Percentiles rank a stretch among this genome's conserved stretches.
Conservation (phyloP, 2,888 invertebrate species). For the Hydropsyche betteni region DNA sequence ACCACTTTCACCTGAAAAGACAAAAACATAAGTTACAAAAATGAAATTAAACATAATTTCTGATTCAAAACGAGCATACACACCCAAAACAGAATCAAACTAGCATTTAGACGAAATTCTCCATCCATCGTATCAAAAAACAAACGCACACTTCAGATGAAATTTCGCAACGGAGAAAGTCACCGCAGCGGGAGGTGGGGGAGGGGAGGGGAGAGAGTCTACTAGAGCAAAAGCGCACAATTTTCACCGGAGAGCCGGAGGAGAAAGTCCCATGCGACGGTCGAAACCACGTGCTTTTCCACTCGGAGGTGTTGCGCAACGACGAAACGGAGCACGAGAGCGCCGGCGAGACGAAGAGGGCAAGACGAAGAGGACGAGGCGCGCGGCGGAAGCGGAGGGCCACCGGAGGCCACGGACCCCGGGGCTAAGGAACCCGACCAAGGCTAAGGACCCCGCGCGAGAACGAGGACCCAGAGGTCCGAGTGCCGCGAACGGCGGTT, state of each 20-base stretch:
- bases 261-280: slow-evolving; percentile 22
- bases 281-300: background rate
- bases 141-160: background rate
- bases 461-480: slow-evolving; percentile 7
- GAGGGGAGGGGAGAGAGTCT: too few relatives aligned
- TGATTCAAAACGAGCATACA: background rate
- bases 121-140: background rate
- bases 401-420: slow-evolving; percentile 35
- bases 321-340: too few relatives aligned
- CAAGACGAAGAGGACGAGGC: slow-evolving; percentile 6
- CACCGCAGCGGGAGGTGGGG: background rate
- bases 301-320: background rate
- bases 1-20: slow-evolving; percentile 96
- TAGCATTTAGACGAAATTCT: background rate
- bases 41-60: too few relatives aligned
- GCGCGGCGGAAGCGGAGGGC: slow-evolving; percentile 27
- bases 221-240: slow-evolving; percentile 10
- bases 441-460: slow-evolving; percentile 42
- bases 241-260: slow-evolving; percentile 30
- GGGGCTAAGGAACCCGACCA: slow-evolving; percentile 43
- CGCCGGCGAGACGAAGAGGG: background rate
- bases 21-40: slow-evolving; percentile 52
- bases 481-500: too few relatives aligned
- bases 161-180: slow-evolving; percentile 39
- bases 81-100: slow-evolving; percentile 3